phyloP scores from a whole-genome alignment of 2,113 vertebrate species.

The Rana temporaria region DNA sequence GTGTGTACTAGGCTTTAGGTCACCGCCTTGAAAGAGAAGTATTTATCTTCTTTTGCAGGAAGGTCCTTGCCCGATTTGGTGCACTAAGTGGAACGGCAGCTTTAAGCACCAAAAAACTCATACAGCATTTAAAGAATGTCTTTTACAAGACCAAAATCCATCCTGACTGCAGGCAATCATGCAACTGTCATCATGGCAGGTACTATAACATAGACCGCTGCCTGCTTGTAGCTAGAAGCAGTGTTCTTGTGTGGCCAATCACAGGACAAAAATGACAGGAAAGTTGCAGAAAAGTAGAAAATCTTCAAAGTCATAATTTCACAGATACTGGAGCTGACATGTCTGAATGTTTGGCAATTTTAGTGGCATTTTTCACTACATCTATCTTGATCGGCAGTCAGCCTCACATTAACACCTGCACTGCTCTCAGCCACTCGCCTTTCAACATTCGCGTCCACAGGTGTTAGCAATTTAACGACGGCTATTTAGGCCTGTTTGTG shows the following conservation, averaged over 20 bases:
- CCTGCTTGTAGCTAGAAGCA: neutral
- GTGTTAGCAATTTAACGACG: constrained; percentile 38
- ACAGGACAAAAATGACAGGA: constrained; percentile 19
- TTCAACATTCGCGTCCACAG: constrained; percentile 32
- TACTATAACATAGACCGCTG: neutral
- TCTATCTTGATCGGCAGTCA: constrained; percentile 49
- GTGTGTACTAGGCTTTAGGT: no score
- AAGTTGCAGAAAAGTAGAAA: neutral
- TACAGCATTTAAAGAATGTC: constrained; percentile 18
- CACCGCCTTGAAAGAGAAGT: no score
- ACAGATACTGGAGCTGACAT: constrained; percentile 48
- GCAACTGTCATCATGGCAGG: neutral
- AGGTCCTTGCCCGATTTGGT: no score
- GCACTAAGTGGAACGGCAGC: no score
- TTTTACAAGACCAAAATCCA: neutral
- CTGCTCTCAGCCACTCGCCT: neutral
- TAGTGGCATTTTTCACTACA: constrained; percentile 19
- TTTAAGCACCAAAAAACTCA: no score
- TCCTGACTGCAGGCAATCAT: neutral
- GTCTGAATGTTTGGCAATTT: constrained; percentile 51
- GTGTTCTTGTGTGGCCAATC: constrained; percentile 32
- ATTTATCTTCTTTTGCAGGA: no score
- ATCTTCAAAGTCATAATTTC: constrained; percentile 51
- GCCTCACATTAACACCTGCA: constrained; percentile 30
- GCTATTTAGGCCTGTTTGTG: neutral